A percentile compares a stretch with the other conserved stretches of the same genome.
Evolutionary conservation across 2,888 invertebrate species (phyloP).

Genomic region (Drosophila maculinotata): DNA sequence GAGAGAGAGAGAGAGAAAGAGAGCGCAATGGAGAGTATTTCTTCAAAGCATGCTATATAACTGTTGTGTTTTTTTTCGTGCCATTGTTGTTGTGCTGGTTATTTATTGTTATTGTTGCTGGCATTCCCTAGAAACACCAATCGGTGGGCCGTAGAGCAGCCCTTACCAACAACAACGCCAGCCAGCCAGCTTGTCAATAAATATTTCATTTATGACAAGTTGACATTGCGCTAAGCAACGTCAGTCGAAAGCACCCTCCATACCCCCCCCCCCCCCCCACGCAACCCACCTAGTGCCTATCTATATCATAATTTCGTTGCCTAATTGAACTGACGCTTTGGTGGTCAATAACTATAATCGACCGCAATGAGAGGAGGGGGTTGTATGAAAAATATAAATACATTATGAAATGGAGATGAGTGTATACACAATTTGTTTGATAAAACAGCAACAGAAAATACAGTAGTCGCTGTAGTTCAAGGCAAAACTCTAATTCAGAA

Average conservation of each 20-base stretch:
- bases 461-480: no score
- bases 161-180: slow-evolving; percentile 25
- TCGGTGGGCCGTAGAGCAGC: slow-evolving; percentile 3
- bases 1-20: slow-evolving; percentile 6
- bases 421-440: not conserved
- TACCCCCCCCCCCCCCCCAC: no score
- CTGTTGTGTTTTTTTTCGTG: slow-evolving; percentile 26
- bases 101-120: slow-evolving; percentile 59
- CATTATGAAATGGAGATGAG: not conserved
- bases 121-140: slow-evolving; percentile 22
- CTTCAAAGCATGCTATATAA: slow-evolving; percentile 2
- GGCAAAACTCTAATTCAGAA: not conserved
- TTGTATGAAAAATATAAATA: not conserved
- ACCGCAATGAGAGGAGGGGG: slow-evolving; percentile 2
- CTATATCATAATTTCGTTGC: slow-evolving; percentile 23
- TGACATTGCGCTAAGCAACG: slow-evolving; percentile 45
- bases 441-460: not conserved
- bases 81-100: slow-evolving; percentile 28
- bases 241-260: slow-evolving; percentile 8
- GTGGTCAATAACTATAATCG: slow-evolving; percentile 26
- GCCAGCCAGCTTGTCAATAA: slow-evolving; percentile 53
- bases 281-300: not conserved
- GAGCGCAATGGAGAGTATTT: slow-evolving; percentile 3
- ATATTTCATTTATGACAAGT: slow-evolving; percentile 71
- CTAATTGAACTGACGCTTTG: slow-evolving; percentile 34